phyloP scores from a whole-genome alignment of 1,140 invertebrate species.

The Trichonephila clavipes region DNA sequence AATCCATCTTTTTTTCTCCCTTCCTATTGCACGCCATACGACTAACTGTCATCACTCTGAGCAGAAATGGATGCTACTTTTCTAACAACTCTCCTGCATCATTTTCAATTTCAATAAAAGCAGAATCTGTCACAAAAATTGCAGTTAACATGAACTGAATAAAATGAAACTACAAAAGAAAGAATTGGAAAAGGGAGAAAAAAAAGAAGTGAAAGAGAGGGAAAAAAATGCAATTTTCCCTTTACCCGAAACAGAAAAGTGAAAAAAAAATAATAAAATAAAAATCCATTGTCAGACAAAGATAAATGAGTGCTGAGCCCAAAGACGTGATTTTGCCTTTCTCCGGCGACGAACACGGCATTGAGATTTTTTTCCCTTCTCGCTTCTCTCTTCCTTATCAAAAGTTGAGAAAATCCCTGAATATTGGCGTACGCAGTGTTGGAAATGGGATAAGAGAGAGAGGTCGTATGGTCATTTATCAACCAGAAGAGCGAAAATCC shows the following conservation, averaged over 20 bases:
- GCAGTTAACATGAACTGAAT: constrained; percentile 21
- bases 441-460: constrained; percentile 57
- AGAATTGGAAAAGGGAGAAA: background rate
- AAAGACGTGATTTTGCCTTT: constrained; percentile 58
- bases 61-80: background rate
- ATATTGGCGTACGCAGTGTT: constrained; percentile 45
- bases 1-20: background rate
- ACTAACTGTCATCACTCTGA: background rate
- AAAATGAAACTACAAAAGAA: constrained; percentile 39
- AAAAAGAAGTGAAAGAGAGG: background rate
- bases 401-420: constrained; percentile 57
- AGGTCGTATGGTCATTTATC: constrained; percentile 47
- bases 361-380: constrained; percentile 28
- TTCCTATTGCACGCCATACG: background rate
- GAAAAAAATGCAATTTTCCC: constrained; percentile 26
- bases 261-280: constrained; percentile 41
- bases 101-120: constrained; percentile 57
- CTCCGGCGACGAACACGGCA: constrained; percentile 34
- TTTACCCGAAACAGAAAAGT: constrained; percentile 17
- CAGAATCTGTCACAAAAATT: constrained; percentile 10
- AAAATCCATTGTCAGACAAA: constrained; percentile 63
- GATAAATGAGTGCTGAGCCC: constrained; percentile 53
- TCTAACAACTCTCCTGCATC: background rate
- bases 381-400: constrained; percentile 31
- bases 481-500: constrained; percentile 46